Evolutionary conservation across 2,113 vertebrate genomes (phyloP).

Genomic region (Paracanthobrama guichenoti): DNA sequence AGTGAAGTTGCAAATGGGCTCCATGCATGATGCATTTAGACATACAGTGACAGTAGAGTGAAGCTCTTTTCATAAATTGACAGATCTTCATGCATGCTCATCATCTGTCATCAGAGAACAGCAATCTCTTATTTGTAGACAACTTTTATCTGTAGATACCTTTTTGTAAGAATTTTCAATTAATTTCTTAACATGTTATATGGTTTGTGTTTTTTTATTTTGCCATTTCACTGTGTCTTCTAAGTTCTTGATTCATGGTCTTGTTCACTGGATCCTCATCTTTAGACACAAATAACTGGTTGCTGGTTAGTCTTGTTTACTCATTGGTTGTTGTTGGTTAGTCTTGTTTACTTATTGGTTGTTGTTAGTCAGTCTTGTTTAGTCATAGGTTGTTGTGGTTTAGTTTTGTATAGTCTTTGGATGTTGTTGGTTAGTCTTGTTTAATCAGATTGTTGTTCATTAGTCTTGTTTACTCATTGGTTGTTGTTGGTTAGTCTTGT

Average conservation of each 20-base stretch:
- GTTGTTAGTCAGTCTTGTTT: neutral
- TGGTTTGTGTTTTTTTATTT: neutral
- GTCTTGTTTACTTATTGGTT: neutral
- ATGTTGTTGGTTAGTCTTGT: neutral
- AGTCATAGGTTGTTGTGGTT: neutral
- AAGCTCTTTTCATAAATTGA: constrained; percentile 12
- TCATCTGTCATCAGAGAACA: neutral
- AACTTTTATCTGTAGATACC: neutral
- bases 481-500: neutral
- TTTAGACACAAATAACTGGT: neutral
- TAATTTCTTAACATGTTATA: neutral
- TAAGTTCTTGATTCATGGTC: neutral
- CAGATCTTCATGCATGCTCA: neutral
- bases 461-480: neutral
- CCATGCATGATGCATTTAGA: neutral
- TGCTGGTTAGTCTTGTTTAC: neutral
- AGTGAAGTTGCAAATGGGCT: neutral
- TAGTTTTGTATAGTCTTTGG: neutral
- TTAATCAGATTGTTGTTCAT: neutral
- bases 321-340: neutral
- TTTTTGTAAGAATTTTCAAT: neutral
- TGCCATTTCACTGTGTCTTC: neutral
- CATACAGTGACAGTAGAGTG: constrained; percentile 4
- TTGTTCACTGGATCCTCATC: neutral
- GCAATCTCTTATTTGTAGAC: neutral